phyloP scores from a whole-genome alignment of 2,888 invertebrate species.

The Cheiracanthium punctorium region DNA sequence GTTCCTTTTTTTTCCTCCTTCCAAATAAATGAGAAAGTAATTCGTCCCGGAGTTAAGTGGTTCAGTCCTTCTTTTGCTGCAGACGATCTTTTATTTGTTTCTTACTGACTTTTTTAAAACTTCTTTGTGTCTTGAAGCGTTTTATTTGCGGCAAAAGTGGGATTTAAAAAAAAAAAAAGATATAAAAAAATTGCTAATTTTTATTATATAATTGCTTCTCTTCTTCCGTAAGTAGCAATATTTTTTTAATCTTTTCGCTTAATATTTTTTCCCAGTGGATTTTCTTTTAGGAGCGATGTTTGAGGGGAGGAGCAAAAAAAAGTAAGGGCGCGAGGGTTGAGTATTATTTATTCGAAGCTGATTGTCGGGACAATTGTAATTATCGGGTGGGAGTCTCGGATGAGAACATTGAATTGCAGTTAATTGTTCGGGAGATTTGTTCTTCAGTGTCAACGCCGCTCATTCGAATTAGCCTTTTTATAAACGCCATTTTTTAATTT shows the following conservation, averaged over 20 bases:
- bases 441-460: slow-evolving; percentile 58
- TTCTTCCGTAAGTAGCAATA: slow-evolving; percentile 39
- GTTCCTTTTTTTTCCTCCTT: slow-evolving; percentile 26
- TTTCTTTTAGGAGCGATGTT: background rate
- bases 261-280: slow-evolving; percentile 1
- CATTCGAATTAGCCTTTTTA: slow-evolving; percentile 60
- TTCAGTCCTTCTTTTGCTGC: slow-evolving; percentile 62
- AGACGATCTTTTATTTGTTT: slow-evolving; percentile 44
- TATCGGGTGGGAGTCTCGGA: slow-evolving; percentile 53
- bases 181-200: slow-evolving; percentile 50
- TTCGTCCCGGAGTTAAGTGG: slow-evolving; percentile 68
- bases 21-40: slow-evolving; percentile 69
- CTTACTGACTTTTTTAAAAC: slow-evolving; percentile 25
- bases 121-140: slow-evolving; percentile 66
- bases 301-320: background rate
- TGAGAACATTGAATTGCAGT: slow-evolving; percentile 55
- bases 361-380: slow-evolving; percentile 68
- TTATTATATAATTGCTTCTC: slow-evolving; percentile 66
- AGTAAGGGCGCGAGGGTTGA: background rate
- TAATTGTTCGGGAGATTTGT: slow-evolving; percentile 68
- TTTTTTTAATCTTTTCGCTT: slow-evolving; percentile 30
- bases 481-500: slow-evolving; percentile 13
- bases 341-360: slow-evolving; percentile 65
- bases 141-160: slow-evolving; percentile 66
- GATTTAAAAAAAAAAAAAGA: slow-evolving; percentile 39